Conservation (phyloP, 2,113 vertebrate genomes). For the Dasyprocta punctata region DNA sequence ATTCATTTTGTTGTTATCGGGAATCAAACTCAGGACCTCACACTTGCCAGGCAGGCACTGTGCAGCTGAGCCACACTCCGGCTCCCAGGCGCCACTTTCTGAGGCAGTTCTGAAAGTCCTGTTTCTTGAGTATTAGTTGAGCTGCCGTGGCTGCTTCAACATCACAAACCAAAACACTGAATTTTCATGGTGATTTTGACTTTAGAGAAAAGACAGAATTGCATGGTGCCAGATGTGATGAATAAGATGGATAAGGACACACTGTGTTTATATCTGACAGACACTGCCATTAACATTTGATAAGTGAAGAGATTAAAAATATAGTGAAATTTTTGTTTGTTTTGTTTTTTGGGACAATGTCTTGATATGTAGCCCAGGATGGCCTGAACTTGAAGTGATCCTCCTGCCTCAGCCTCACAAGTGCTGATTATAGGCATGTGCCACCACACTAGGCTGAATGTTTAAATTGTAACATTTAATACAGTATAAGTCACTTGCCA, state of each 20-base stretch:
- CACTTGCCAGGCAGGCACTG: too few relatives aligned
- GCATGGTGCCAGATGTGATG: not conserved
- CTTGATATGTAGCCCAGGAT: not conserved
- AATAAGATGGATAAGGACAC: not conserved
- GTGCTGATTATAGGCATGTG: not conserved
- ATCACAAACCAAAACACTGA: not conserved
- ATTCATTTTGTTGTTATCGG: too few relatives aligned
- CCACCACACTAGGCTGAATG: not conserved
- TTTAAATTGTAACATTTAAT: not conserved
- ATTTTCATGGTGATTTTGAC: not conserved
- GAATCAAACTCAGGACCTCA: too few relatives aligned
- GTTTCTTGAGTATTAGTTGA: not conserved
- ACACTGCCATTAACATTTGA: not conserved
- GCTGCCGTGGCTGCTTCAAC: not conserved
- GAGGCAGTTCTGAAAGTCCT: not conserved
- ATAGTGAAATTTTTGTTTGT: not conserved
- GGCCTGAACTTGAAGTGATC: not conserved
- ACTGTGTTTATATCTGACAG: not conserved
- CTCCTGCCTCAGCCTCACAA: not conserved
- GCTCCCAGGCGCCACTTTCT: not conserved
- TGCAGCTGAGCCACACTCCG: too few relatives aligned
- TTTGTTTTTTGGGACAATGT: not conserved
- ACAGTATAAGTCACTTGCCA: not conserved
- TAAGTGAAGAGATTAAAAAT: not conserved
- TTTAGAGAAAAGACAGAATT: not conserved